A percentile compares a stretch with the other conserved stretches of the same genome.
Conservation (phyloP, 1,140 invertebrate species). For the Tetramorium simillimum region DNA sequence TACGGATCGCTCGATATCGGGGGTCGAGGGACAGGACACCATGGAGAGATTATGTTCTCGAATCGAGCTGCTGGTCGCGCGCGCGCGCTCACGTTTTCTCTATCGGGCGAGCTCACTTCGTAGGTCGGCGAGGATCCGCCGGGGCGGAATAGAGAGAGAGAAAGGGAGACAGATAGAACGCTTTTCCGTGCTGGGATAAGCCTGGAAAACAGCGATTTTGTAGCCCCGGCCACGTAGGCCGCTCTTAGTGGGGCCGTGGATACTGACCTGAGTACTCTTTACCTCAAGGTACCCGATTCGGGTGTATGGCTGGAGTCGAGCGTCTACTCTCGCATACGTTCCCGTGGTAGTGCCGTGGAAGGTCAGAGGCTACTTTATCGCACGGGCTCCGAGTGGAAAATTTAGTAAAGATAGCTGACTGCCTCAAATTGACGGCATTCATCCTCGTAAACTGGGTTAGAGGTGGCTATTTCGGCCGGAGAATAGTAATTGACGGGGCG, state of each 20-base stretch:
- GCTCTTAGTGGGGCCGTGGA: constrained; percentile 10
- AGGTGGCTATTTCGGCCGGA: neutral
- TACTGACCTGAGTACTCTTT: constrained; percentile 23
- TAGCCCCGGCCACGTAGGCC: constrained; percentile 51
- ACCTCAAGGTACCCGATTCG: constrained; percentile 33
- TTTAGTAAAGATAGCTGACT: constrained; percentile 68
- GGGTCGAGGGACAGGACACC: constrained; percentile 30
- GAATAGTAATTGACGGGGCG: constrained; percentile 26
- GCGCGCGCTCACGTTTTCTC: constrained; percentile 34
- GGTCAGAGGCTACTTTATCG: constrained; percentile 69
- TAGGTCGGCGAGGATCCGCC: neutral
- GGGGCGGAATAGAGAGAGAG: constrained; percentile 13
- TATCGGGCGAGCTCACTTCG: constrained; percentile 23
- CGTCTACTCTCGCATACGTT: constrained; percentile 75
- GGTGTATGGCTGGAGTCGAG: constrained; percentile 62
- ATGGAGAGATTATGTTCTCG: constrained; percentile 52
- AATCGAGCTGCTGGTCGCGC: constrained; percentile 51
- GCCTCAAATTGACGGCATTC: constrained; percentile 31
- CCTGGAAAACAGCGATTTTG: constrained; percentile 74
- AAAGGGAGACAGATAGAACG: constrained; percentile 41
- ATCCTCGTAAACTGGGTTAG: constrained; percentile 19
- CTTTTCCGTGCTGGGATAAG: constrained; percentile 68
- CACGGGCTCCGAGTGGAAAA: constrained; percentile 68
- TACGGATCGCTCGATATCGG: constrained; percentile 47
- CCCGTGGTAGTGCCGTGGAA: constrained; percentile 64